phyloP scores from a whole-genome alignment of 2,113 vertebrate genomes.

The Hemiprocne comata region DNA sequence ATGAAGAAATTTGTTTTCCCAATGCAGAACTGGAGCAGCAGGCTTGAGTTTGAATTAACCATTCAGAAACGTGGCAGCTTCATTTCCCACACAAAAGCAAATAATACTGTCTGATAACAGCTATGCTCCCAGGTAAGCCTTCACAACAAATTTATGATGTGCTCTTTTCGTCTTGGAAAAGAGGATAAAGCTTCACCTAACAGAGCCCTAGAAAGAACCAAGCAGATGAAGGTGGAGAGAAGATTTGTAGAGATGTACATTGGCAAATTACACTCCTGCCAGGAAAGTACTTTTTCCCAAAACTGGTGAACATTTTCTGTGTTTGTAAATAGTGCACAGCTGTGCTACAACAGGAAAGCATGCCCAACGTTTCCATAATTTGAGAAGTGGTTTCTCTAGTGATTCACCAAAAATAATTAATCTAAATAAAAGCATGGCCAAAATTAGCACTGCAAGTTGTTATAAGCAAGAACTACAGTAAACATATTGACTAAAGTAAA shows the following conservation, averaged over 20 bases:
- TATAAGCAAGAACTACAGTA: not conserved
- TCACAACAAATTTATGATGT: not conserved
- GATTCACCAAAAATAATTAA: conserved; percentile 42
- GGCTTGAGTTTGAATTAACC: not conserved
- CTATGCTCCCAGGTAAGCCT: not conserved
- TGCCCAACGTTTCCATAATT: not conserved
- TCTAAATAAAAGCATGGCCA: conserved; percentile 34
- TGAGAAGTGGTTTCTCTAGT: conserved; percentile 34
- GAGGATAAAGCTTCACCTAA: not conserved
- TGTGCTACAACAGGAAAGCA: conserved; percentile 6
- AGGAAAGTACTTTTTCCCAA: not conserved
- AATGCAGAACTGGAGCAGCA: conserved; percentile 16
- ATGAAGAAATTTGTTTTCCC: conserved; percentile 21
- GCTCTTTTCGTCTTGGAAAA: conserved; percentile 7
- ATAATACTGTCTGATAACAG: conserved; percentile 17
- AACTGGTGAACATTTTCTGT: not conserved
- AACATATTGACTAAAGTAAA: conserved; percentile 4
- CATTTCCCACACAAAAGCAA: conserved; percentile 38
- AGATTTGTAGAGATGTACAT: not conserved
- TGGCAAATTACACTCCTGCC: not conserved
- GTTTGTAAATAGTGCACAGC: not conserved
- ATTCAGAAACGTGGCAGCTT: conserved; percentile 29
- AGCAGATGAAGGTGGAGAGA: not conserved
- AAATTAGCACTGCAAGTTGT: conserved; percentile 23
- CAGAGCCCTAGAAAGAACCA: not conserved